These are phyloP conservation scores for Epinotia brunnichana DNA, from an alignment of 2,888 invertebrate genomes.

Conservation along the genomic window DNA sequence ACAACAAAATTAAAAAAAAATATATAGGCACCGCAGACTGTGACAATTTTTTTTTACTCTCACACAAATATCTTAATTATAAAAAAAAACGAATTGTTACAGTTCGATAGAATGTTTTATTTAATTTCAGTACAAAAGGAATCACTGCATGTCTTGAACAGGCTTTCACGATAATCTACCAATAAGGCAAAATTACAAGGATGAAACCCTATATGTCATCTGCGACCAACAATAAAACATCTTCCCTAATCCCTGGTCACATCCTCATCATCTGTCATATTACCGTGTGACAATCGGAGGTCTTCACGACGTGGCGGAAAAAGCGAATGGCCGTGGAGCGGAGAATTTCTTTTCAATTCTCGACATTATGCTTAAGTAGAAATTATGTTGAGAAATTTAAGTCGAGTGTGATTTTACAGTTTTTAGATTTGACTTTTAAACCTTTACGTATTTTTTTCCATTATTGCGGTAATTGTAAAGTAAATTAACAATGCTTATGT, in stretches of 20 bases:
- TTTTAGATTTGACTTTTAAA: not conserved
- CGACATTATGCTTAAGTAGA: constrained; percentile 5
- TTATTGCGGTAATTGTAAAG: no score
- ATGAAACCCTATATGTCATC: constrained; percentile 6
- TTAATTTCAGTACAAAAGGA: not conserved
- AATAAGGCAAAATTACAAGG: constrained; percentile 27
- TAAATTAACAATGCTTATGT: no score
- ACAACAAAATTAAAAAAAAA: no score
- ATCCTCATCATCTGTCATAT: constrained; percentile 42
- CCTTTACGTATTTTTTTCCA: no score
- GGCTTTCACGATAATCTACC: not conserved
- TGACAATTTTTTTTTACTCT: no score
- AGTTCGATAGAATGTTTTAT: no score
- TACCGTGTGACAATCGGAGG: constrained; percentile 30
- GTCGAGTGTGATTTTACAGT: not conserved
- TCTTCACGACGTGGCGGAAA: constrained; percentile 19
- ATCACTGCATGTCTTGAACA: not conserved
- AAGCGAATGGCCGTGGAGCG: not conserved
- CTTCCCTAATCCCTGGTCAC: constrained; percentile 28
- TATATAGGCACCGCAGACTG: no score
- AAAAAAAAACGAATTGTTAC: no score
- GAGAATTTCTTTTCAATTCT: constrained; percentile 32
- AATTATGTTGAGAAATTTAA: not conserved
- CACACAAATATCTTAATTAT: no score
- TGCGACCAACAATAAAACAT: constrained; percentile 33